Percentiles rank a stretch among this genome's conserved stretches.
Conservation (phyloP, 2,113 vertebrate species). For the Struthio camelus region DNA sequence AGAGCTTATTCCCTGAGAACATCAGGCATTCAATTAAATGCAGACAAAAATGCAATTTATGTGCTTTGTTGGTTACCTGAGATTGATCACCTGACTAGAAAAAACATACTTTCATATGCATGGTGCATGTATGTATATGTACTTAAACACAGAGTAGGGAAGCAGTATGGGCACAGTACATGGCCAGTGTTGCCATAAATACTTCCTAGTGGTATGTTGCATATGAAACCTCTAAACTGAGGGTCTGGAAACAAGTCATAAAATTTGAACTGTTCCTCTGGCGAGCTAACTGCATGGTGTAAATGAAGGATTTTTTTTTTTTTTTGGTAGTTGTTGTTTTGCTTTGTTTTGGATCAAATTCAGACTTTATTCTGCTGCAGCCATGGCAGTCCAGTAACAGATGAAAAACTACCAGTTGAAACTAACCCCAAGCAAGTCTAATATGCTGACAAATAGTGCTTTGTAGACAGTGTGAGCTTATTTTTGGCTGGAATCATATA, state of each 20-base stretch:
- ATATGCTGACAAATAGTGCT: background rate
- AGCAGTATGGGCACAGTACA: background rate
- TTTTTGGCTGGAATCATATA: background rate
- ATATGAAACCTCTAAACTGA: background rate
- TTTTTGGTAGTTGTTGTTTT: background rate
- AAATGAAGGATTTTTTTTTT: background rate
- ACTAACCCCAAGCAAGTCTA: background rate
- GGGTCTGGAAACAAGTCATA: background rate
- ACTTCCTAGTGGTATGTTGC: background rate
- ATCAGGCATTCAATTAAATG: background rate
- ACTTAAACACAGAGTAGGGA: rapidly evolving
- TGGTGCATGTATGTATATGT: background rate
- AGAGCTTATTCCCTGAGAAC: background rate
- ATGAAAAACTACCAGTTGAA: background rate
- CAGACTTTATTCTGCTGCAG: background rate
- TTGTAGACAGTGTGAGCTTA: background rate
- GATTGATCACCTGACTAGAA: background rate
- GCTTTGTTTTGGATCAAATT: background rate
- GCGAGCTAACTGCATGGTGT: background rate
- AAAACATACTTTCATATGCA: background rate
- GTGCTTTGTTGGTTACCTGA: background rate
- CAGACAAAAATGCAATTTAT: background rate
- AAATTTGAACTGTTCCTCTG: background rate
- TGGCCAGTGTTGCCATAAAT: background rate
- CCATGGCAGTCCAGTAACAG: background rate